Conservation (phyloP, 2,888 invertebrate genomes). For the Euplexia lucipara region DNA sequence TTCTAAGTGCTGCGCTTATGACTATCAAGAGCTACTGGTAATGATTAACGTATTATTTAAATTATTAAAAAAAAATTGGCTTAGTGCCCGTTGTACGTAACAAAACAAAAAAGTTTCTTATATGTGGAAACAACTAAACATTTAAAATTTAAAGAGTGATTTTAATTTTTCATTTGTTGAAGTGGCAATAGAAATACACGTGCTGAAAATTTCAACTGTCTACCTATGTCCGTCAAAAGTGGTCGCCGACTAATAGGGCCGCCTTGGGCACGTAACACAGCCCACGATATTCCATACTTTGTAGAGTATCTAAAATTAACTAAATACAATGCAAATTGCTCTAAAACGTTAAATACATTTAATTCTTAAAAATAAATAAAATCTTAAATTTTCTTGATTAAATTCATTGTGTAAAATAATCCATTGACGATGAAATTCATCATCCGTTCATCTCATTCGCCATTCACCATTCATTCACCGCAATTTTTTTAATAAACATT, state of each 20-base stretch:
- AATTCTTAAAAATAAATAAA: neutral
- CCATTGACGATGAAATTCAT: conserved; percentile 13
- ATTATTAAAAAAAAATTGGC: conserved; percentile 25
- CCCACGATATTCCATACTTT: conserved; percentile 14
- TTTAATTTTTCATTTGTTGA: too few species aligned
- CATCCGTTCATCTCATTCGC: conserved; percentile 36
- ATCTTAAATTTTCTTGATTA: neutral
- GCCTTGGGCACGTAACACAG: too few species aligned
- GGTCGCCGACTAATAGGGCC: too few species aligned
- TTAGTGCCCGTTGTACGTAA: too few species aligned
- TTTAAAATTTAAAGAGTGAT: too few species aligned
- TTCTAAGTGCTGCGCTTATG: conserved; percentile 49
- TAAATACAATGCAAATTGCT: conserved; percentile 10
- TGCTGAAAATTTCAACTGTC: too few species aligned
- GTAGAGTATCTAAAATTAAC: neutral
- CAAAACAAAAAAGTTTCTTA: too few species aligned
- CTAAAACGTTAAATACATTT: neutral
- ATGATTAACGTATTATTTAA: conserved; percentile 30
- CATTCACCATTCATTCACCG: conserved; percentile 46
- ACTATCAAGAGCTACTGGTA: conserved; percentile 26
- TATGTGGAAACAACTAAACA: too few species aligned
- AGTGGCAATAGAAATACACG: too few species aligned
- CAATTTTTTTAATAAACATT: conserved; percentile 16
- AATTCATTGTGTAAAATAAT: conserved; percentile 20
- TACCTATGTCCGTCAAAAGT: too few species aligned